Evolutionary conservation across 2,888 invertebrate genomes (phyloP).

Genomic region (Leptopilina drosophilae): DNA sequence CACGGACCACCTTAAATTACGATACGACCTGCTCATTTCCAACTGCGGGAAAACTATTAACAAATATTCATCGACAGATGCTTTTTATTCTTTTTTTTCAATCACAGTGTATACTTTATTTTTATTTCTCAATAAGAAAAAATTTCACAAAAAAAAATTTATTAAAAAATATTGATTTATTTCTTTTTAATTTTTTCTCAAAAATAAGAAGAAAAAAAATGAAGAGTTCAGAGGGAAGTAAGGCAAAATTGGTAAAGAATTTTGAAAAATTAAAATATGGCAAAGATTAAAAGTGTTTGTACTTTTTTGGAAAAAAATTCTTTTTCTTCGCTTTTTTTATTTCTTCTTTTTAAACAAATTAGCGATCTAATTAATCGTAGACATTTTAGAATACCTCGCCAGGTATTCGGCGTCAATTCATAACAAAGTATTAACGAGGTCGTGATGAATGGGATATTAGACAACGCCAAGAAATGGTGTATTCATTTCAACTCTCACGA

Average conservation of each 20-base stretch:
- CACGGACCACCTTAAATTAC: slow-evolving; percentile 50
- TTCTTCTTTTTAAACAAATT: slow-evolving; percentile 19
- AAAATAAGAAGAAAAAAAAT: too few relatives aligned
- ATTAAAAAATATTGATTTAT: too few relatives aligned
- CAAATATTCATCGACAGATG: slow-evolving; percentile 34
- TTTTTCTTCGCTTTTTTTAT: slow-evolving; percentile 4
- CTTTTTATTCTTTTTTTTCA: neutral
- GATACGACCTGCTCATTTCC: slow-evolving; percentile 14
- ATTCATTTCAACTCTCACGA: slow-evolving; percentile 35
- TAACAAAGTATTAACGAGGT: slow-evolving; percentile 65
- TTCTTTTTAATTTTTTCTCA: too few relatives aligned
- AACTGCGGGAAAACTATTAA: slow-evolving; percentile 3
- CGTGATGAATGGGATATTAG: slow-evolving; percentile 59
- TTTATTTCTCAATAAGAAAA: too few relatives aligned
- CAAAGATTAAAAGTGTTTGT: too few relatives aligned
- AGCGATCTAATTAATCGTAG: slow-evolving; percentile 61
- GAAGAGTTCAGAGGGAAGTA: too few relatives aligned
- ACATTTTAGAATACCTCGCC: slow-evolving; percentile 59
- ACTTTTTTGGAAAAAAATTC: too few relatives aligned
- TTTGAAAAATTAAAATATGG: too few relatives aligned
- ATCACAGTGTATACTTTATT: neutral
- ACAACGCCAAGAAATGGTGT: slow-evolving; percentile 13
- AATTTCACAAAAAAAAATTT: too few relatives aligned
- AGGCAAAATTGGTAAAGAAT: too few relatives aligned
- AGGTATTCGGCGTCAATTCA: slow-evolving; percentile 59